Evolutionary conservation across 2,113 vertebrate genomes (phyloP).

Genomic region (Cygnus buccinator): DNA sequence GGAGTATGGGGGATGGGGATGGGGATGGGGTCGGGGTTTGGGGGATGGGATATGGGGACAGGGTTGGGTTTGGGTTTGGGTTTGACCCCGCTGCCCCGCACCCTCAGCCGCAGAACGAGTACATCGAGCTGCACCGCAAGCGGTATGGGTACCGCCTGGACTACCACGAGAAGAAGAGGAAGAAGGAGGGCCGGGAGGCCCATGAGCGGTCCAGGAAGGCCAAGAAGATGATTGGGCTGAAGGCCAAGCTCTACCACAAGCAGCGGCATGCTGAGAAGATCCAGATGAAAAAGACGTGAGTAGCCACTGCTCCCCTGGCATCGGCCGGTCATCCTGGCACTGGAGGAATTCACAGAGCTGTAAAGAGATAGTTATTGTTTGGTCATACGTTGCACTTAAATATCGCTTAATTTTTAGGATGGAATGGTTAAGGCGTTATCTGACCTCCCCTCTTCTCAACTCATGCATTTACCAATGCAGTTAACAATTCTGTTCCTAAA

Average conservation of each 20-base stretch:
- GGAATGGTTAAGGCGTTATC: accelerated
- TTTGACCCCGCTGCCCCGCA: background rate
- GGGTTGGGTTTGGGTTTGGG: too few relatives aligned
- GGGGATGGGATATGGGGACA: too few relatives aligned
- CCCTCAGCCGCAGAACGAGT: constrained; percentile 93
- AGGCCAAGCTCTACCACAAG: constrained; percentile 97
- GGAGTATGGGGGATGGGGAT: too few relatives aligned
- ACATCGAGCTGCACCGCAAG: constrained; percentile 96
- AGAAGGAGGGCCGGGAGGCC: constrained; percentile 94
- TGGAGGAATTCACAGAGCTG: background rate
- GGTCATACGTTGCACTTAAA: accelerated
- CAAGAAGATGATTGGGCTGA: constrained; percentile 95
- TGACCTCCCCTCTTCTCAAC: accelerated
- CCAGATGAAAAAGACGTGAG: constrained; percentile 99
- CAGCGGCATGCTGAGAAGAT: constrained; percentile 97
- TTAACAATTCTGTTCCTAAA: accelerated
- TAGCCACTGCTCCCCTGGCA: background rate
- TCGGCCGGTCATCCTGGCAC: accelerated
- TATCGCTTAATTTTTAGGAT: background rate
- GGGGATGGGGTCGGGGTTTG: too few relatives aligned
- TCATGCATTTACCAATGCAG: too few relatives aligned
- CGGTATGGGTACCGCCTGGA: constrained; percentile 95
- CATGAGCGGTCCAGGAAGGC: constrained; percentile 95
- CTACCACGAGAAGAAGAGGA: constrained; percentile 94
- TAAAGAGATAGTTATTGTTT: accelerated